phyloP scores from a whole-genome alignment of 2,888 invertebrate species.

The Lottia gigantea region DNA sequence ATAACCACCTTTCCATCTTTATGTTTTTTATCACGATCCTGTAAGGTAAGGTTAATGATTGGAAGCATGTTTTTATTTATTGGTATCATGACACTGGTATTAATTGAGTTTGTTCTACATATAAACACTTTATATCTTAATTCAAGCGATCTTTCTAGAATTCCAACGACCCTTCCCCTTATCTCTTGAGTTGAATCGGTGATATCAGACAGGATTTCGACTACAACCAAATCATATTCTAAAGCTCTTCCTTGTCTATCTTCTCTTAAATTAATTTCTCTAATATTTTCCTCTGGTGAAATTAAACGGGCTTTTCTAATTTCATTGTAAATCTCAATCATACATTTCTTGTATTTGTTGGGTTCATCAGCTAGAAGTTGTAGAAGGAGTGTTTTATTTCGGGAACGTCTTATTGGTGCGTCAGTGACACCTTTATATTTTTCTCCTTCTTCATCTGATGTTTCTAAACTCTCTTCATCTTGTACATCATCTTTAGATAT shows the following conservation, averaged over 20 bases:
- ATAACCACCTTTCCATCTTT: neutral
- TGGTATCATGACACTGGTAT: conserved; percentile 56
- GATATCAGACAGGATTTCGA: conserved; percentile 41
- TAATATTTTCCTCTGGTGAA: conserved; percentile 3
- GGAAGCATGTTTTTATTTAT: conserved; percentile 50
- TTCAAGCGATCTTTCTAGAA: conserved; percentile 49
- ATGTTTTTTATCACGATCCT: neutral
- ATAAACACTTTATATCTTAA: conserved; percentile 51
- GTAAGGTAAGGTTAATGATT: conserved; percentile 48
- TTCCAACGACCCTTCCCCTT: conserved; percentile 53
- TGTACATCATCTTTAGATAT: neutral
- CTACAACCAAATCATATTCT: conserved; percentile 57
- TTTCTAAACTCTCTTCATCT: neutral
- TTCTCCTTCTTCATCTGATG: neutral
- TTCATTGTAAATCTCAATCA: conserved; percentile 31
- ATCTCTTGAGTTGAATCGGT: conserved; percentile 26
- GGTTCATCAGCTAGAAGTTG: conserved; percentile 39
- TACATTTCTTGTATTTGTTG: conserved; percentile 48
- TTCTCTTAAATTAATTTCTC: conserved; percentile 38
- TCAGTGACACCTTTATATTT: neutral
- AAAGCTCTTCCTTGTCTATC: conserved; percentile 52
- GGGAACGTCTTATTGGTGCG: neutral
- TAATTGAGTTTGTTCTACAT: conserved; percentile 49
- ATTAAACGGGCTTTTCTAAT: neutral
- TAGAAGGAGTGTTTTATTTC: conserved; percentile 27